Conservation (phyloP, 2,797 vertebrate species). For the Mustela erminea region DNA sequence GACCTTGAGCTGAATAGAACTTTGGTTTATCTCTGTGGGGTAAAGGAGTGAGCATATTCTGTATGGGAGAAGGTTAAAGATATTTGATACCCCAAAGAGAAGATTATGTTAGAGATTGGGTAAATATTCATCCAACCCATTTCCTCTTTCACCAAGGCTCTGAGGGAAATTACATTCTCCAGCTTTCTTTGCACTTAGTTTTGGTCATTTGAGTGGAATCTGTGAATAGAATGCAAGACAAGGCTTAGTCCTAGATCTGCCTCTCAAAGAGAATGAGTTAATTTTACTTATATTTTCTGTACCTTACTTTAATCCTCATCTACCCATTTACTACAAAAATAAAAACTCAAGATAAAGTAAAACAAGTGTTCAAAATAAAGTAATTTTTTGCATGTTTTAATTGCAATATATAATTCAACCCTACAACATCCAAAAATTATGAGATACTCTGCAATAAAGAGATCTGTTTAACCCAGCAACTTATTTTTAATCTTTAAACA, state of each 20-base stretch:
- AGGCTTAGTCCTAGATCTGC: not conserved
- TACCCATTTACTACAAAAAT: not conserved
- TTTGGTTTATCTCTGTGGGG: not conserved
- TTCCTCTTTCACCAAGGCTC: not conserved
- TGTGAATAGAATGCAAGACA: not conserved
- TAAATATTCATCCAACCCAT: not conserved
- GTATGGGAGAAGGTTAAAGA: not conserved
- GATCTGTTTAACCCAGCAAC: not conserved
- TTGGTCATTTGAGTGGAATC: not conserved
- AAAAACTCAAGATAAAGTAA: not conserved
- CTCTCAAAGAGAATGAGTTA: not conserved
- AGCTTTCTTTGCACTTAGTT: not conserved
- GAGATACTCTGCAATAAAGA: not conserved
- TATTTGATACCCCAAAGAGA: not conserved
- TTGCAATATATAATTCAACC: not conserved
- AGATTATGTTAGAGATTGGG: not conserved
- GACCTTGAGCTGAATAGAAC: not conserved
- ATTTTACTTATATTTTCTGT: not conserved
- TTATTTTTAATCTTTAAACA: not conserved
- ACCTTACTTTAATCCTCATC: not conserved
- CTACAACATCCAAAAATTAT: not conserved
- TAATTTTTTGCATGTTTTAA: not conserved
- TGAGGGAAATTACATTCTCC: not conserved
- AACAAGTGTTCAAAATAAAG: not conserved
- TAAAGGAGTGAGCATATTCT: not conserved